These are phyloP conservation scores for Oscheius sp. DNA, from an alignment of 2,888 invertebrate species.

Conservation along the genomic window DNA sequence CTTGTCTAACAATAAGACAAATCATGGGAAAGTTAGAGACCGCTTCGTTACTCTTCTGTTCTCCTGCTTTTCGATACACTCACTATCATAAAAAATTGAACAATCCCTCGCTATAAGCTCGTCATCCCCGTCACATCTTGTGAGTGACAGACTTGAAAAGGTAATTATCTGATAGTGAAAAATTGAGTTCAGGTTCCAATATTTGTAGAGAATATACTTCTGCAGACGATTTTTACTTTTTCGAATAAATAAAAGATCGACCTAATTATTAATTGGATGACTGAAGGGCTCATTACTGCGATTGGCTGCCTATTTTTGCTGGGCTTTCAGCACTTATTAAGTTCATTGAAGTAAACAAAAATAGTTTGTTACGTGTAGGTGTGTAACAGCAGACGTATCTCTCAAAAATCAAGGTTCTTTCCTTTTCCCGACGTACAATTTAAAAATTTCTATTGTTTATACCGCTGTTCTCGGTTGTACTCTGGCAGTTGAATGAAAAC, in stretches of 20 bases:
- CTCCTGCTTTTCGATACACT: neutral
- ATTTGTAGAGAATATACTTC: no score
- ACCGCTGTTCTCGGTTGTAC: no score
- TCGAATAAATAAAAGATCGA: neutral
- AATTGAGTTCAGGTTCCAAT: neutral
- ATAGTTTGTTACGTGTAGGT: constrained; percentile 9
- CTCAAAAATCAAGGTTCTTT: constrained; percentile 22
- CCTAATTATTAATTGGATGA: neutral
- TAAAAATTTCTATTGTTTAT: no score
- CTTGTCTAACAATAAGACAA: no score
- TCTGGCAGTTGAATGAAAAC: no score
- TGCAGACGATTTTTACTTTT: no score
- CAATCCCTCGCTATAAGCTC: no score
- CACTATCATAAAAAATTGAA: neutral
- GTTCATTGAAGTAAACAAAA: constrained; percentile 23
- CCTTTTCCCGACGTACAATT: neutral
- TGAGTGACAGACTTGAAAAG: constrained; percentile 33
- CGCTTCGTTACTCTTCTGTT: no score
- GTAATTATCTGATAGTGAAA: constrained; percentile 34
- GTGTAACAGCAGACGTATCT: constrained; percentile 25
- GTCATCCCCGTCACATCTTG: neutral
- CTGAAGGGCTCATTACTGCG: no score
- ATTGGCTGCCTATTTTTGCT: no score
- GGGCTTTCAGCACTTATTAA: no score
- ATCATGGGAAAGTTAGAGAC: no score